phyloP scores from a whole-genome alignment of 2,797 vertebrate genomes.

The Chelidonichthys spinosus region DNA sequence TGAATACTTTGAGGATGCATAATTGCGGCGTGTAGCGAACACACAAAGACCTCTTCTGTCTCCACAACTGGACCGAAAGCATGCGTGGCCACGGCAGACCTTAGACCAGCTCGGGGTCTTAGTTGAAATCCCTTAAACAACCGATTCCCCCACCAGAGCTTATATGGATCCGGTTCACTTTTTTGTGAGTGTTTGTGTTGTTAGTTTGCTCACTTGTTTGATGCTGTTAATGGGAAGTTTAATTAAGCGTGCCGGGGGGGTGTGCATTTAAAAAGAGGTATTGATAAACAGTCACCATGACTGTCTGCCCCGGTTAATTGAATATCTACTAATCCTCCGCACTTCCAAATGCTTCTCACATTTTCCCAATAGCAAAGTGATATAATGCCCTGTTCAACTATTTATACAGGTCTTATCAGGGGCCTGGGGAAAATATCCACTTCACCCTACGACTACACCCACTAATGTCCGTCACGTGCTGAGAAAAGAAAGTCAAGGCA shows the following conservation, averaged over 20 bases:
- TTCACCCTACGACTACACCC: conserved; percentile 27
- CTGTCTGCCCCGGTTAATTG: conserved; percentile 81
- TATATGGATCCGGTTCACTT: conserved; percentile 44
- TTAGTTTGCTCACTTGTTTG: conserved; percentile 70
- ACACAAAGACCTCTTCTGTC: conserved; percentile 57
- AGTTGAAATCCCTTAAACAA: conserved; percentile 22
- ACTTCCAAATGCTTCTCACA: conserved; percentile 67
- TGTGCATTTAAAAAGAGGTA: conserved; percentile 78
- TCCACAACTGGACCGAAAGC: conserved; percentile 12
- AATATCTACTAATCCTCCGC: conserved; percentile 81
- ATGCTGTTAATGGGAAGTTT: conserved; percentile 77
- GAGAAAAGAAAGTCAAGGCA: conserved; percentile 14
- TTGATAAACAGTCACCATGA: conserved; percentile 80
- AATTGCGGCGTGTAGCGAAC: conserved; percentile 39
- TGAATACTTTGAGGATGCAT: conserved; percentile 54
- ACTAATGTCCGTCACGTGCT: conserved; percentile 38
- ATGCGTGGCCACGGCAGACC: neutral
- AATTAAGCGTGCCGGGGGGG: conserved; percentile 76
- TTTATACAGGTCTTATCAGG: conserved; percentile 69
- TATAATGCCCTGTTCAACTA: conserved; percentile 59
- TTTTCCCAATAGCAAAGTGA: conserved; percentile 65
- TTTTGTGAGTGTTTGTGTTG: conserved; percentile 53
- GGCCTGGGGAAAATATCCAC: conserved; percentile 56
- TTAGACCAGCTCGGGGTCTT: conserved; percentile 20
- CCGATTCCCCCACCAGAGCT: conserved; percentile 7